Conservation (phyloP, 2,888 invertebrate species). For the Drosophila kambysellisi region DNA sequence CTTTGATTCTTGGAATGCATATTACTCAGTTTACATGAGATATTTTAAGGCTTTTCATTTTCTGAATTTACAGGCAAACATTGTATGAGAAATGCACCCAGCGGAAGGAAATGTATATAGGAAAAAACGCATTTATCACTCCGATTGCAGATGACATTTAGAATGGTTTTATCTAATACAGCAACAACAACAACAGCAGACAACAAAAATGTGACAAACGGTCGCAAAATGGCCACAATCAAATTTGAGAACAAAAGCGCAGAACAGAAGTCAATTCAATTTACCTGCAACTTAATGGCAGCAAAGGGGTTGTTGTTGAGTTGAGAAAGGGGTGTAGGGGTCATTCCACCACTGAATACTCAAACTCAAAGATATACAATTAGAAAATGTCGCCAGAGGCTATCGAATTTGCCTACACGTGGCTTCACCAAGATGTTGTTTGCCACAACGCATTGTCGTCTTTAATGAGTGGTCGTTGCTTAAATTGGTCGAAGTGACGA, state of each 20-base stretch:
- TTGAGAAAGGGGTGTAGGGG: neutral
- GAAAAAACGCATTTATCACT: constrained; percentile 31
- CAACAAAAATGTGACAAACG: constrained; percentile 20
- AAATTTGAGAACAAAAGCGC: constrained; percentile 16
- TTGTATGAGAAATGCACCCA: neutral
- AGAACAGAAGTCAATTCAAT: constrained; percentile 42
- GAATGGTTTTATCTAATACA: constrained; percentile 5
- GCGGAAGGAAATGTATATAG: neutral
- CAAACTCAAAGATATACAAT: constrained; percentile 27
- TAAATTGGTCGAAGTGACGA: neutral
- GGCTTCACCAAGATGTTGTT: constrained; percentile 25
- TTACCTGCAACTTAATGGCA: constrained; percentile 4
- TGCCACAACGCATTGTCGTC: constrained; percentile 4
- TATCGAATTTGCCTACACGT: constrained; percentile 35
- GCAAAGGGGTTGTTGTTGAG: neutral
- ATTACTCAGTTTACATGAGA: neutral
- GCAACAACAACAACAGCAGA: neutral
- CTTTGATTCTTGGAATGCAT: neutral
- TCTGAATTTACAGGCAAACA: neutral
- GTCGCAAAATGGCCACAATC: constrained; percentile 23
- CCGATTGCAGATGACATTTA: constrained; percentile 7
- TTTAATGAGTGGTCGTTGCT: constrained; percentile 18
- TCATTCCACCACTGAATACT: constrained; percentile 2
- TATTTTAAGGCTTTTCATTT: neutral
- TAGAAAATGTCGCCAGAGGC: constrained; percentile 39